Base-by-base conservation (phyloP, 2,888 invertebrate species). In the Coleophora flavipennella region DNA sequence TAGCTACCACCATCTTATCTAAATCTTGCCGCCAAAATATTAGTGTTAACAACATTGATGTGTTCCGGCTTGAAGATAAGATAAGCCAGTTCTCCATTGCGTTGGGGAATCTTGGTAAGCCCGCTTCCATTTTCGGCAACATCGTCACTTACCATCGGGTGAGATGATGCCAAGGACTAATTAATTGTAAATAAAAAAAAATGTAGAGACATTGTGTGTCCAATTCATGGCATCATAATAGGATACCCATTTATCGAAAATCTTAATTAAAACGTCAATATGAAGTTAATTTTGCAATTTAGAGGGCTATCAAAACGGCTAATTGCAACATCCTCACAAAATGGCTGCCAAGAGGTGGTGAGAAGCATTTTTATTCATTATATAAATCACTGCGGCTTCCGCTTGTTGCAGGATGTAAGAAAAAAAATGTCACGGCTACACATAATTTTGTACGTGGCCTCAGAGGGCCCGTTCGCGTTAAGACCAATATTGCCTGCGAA, bases 341-440 rank as follows among this genome's bases (percentile, higher is more conserved):
- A 69, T 66, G 64, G 62, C 60, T 49, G 44, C 50, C 43, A 46
- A 46, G 49, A 48, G 53, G 59, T 55, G 52, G 51, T 58, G 13
- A 59, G 54, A 60, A 70, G 69, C 80, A 83, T 84, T 81, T 83
- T 83, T 84, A 83, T 79, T 83, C 84, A 84, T 84, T 81, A 84
- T 63, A 83, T 81, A 80, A 83, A 80, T 83, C 81, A 81, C 66
- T 26, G 45, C 31, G 67, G 74, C 75, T 75, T 70, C 67, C 59
- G 56, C 46, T 55, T 44, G 48, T 55, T 48, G 50, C 50, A 59
- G 70, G 77, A 74, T 77, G 71, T 70, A 64, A 11, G 29, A 8
- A 71, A 79, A 80, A 83, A 81, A 79, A 64, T 79, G 83, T 81
- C 81, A 75, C 75, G 67, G 74, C 68, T 77, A 68, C 72, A 63